These are phyloP conservation scores for Sesamia inferens DNA, from an alignment of 2,888 invertebrate species.

Conservation along the genomic window DNA sequence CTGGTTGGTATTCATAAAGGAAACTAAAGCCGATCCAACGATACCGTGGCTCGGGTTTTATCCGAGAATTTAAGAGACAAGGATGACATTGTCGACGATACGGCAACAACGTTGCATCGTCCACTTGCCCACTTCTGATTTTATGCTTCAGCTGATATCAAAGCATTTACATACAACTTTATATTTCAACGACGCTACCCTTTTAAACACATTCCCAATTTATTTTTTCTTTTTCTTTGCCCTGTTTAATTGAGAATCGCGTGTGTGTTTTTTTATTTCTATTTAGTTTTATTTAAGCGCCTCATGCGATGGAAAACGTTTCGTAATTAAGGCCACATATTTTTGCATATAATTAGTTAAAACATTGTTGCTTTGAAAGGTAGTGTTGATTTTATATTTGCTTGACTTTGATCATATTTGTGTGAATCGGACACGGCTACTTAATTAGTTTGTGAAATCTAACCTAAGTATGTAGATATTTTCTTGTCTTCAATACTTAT, in stretches of 20 bases:
- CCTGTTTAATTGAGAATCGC: constrained; percentile 54
- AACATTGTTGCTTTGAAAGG: constrained; percentile 17
- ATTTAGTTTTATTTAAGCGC: constrained; percentile 42
- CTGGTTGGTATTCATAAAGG: constrained; percentile 68
- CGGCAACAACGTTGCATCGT: constrained; percentile 64
- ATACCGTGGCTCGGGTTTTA: constrained; percentile 66
- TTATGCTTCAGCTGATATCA: constrained; percentile 74
- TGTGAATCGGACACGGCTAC: constrained; percentile 2
- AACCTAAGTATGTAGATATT: no score
- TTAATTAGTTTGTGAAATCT: neutral
- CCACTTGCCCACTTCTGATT: constrained; percentile 62
- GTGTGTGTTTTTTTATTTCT: constrained; percentile 40
- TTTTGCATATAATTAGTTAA: constrained; percentile 35
- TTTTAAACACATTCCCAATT: constrained; percentile 50
- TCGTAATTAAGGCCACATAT: constrained; percentile 27
- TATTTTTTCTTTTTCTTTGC: constrained; percentile 38
- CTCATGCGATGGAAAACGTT: constrained; percentile 44
- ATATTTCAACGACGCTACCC: constrained; percentile 61
- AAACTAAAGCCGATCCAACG: constrained; percentile 63
- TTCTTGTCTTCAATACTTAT: neutral
- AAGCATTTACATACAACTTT: constrained; percentile 69
- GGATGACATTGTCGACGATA: constrained; percentile 70
- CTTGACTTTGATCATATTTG: constrained; percentile 1
- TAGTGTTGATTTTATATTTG: neutral
- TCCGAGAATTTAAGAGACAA: constrained; percentile 82